Evolutionary conservation across 2,888 invertebrate species (phyloP), one percentile per base, ranked within the genome.

Genomic region (Eueremaeus valkanovi): DNA sequence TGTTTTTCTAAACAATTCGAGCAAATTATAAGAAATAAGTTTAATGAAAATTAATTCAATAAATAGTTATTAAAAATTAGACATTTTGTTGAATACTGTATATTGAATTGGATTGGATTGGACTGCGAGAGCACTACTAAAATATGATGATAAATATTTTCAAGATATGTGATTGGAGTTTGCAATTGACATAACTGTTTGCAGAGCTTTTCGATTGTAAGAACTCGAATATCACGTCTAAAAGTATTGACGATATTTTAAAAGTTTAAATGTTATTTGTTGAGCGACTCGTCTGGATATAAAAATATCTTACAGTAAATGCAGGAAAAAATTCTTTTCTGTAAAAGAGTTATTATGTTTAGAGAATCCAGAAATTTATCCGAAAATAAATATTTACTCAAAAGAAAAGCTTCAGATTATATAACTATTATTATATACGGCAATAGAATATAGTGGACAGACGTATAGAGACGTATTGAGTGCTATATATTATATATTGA

Each of bases 401-500:
- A 61, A n/a, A n/a, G n/a, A 63, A 66, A 36, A 31, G 6, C 3
- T 66, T 36, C 3, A 66, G 33, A 66, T 66, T 66, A 36, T 33
- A 66, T 66, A 24, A 66, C 31, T 29, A 63, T 55, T 63, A 66
- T 36, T 66, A 66, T 61, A n/a, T n/a, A n/a, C n/a, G 16, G 58
- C 21, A 21, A 58, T 58, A 27, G 27, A n/a, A n/a, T 61, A 61
- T 27, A 16, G 8, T 61, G 1, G 61, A 31, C 8, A 31, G 61
- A 61, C 8, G 29, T 13, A 3, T 61, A 31, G 24, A 61, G 31
- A 61, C 5, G 18, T 5, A 31, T 18, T 27, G 11, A 58, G 61
- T 51, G 40, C 40, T 49, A n/a, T 55, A 55, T 61, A 61, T n/a
- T 61, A 31, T 61, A 24, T 61, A 61, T 27, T 61, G 61, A 61